A percentile compares a stretch with the other conserved stretches of the same genome.
phyloP scores from a whole-genome alignment of 2,888 invertebrate genomes.

The Agonopterix heracliana region DNA sequence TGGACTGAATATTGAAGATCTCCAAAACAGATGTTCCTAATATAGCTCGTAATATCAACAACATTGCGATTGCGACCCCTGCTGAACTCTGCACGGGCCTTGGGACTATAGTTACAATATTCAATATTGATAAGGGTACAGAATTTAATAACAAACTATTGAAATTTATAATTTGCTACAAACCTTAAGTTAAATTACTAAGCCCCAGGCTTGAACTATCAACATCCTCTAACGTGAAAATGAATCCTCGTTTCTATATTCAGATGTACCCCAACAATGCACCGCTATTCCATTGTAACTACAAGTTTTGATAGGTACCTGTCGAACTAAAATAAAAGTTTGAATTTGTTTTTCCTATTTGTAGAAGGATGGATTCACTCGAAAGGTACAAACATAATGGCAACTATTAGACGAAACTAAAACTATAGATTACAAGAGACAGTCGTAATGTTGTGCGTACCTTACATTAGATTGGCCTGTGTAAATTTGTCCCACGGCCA shows the following conservation, averaged over 20 bases:
- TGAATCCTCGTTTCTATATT: no score
- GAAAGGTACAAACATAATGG: no score
- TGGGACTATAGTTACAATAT: slow-evolving; percentile 19
- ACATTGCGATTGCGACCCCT: neutral
- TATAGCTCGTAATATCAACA: neutral
- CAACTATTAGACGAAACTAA: slow-evolving; percentile 25
- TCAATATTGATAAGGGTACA: slow-evolving; percentile 25
- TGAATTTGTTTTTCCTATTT: no score
- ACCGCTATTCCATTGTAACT: no score
- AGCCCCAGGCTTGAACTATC: no score
- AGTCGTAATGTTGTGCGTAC: slow-evolving; percentile 39
- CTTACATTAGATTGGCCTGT: slow-evolving; percentile 56
- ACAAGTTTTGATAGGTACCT: no score
- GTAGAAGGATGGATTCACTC: no score
- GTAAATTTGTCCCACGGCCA: slow-evolving; percentile 62
- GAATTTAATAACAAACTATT: slow-evolving; percentile 20
- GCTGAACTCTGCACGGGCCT: slow-evolving; percentile 6
- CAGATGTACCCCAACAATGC: no score
- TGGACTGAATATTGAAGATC: slow-evolving; percentile 10
- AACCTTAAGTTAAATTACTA: slow-evolving; percentile 5
- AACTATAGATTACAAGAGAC: slow-evolving; percentile 43
- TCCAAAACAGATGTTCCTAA: slow-evolving; percentile 14
- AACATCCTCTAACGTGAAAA: no score
- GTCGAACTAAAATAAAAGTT: no score
- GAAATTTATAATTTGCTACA: slow-evolving; percentile 18